Conservation (phyloP, 2,113 vertebrate species). For the Motacilla alba region DNA sequence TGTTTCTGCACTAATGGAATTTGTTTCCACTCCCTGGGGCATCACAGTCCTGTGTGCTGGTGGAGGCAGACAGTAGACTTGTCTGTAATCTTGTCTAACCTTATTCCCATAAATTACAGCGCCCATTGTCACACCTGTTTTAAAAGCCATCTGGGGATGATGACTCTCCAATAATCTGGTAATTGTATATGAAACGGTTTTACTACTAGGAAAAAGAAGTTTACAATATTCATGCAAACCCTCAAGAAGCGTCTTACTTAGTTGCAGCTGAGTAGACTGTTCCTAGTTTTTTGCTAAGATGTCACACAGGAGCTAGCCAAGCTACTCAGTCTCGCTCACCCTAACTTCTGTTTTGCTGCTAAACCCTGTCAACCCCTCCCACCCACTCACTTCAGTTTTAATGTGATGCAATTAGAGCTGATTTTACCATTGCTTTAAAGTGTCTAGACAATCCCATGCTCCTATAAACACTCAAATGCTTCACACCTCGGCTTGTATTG, state of each 20-base stretch:
- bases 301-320: background rate
- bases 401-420: slow-evolving; percentile 1
- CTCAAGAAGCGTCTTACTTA: background rate
- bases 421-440: background rate
- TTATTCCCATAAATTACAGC: background rate
- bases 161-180: background rate
- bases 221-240: background rate
- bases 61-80: background rate
- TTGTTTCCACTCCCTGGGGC: background rate
- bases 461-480: background rate
- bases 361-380: background rate
- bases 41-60: background rate
- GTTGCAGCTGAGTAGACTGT: background rate
- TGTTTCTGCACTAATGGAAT: background rate
- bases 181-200: background rate
- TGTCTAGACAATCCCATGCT: slow-evolving; percentile 20
- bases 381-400: background rate
- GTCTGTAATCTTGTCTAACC: slow-evolving; percentile 12
- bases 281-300: background rate
- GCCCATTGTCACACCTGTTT: background rate
- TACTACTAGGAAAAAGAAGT: background rate
- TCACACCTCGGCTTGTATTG: background rate
- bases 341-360: background rate
- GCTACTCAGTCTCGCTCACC: background rate
- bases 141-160: background rate